phyloP scores from a whole-genome alignment of 1,140 invertebrate species.

The Tribolium madens region DNA sequence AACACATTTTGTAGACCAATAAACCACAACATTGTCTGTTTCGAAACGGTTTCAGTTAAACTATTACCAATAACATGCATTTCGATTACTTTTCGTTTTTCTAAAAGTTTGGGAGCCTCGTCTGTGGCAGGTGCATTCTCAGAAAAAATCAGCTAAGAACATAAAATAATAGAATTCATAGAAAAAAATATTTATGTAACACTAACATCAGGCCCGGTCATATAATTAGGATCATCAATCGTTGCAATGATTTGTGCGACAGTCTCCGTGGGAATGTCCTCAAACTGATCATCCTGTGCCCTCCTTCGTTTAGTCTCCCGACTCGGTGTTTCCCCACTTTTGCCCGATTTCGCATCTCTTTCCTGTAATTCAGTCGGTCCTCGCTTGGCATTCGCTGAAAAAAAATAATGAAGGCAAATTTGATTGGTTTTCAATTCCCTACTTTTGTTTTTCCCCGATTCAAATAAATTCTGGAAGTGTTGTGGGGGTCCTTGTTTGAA shows the following conservation, averaged over 20 bases:
- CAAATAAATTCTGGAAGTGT: slow-evolving; percentile 69
- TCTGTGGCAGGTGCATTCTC: slow-evolving; percentile 86
- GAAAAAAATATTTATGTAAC: neutral
- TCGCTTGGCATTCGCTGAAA: slow-evolving; percentile 3
- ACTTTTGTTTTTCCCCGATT: slow-evolving; percentile 55
- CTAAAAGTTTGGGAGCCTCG: slow-evolving; percentile 91
- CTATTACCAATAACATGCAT: slow-evolving; percentile 96
- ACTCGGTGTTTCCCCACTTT: slow-evolving; percentile 52
- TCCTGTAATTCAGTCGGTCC: neutral
- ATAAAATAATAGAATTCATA: slow-evolving; percentile 9
- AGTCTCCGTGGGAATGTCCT: slow-evolving; percentile 76
- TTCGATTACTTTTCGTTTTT: slow-evolving; percentile 89
- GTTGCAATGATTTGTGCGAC: slow-evolving; percentile 82
- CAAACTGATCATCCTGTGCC: slow-evolving; percentile 67
- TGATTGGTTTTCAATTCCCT: neutral
- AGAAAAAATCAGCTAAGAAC: slow-evolving; percentile 76
- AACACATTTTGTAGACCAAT: slow-evolving; percentile 95
- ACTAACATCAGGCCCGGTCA: slow-evolving; percentile 84
- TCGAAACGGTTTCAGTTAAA: slow-evolving; percentile 85
- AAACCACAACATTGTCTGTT: slow-evolving; percentile 93
- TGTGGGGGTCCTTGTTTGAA: slow-evolving; percentile 81
- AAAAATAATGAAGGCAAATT: neutral
- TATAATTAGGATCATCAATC: slow-evolving; percentile 82
- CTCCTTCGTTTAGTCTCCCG: slow-evolving; percentile 59
- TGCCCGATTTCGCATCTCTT: slow-evolving; percentile 8